Evolutionary conservation across 2,113 vertebrate genomes (phyloP).

Genomic region (Holacanthus passer): DNA sequence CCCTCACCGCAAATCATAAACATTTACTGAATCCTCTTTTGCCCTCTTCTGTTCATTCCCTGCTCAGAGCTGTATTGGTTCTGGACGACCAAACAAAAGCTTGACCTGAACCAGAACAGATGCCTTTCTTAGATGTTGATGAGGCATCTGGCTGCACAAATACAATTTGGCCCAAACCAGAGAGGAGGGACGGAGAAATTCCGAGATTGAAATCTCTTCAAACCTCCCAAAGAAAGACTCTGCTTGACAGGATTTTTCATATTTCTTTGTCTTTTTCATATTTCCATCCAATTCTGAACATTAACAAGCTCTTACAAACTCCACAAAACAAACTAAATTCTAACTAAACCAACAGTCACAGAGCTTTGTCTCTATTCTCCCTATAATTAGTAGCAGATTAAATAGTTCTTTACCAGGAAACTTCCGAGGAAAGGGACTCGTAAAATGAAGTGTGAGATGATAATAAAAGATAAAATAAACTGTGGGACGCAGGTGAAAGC

Average conservation of each 20-base stretch:
- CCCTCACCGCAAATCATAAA: slow-evolving; percentile 33
- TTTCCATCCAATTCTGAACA: neutral
- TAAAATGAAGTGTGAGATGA: neutral
- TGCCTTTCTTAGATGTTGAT: slow-evolving; percentile 2
- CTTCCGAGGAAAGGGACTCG: neutral
- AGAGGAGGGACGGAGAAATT: neutral
- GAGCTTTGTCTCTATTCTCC: slow-evolving; percentile 4
- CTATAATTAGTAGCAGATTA: neutral
- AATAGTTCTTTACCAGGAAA: neutral
- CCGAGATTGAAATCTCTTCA: neutral
- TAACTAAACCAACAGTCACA: neutral
- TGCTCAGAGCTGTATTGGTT: slow-evolving; percentile 14
- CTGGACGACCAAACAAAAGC: slow-evolving; percentile 7
- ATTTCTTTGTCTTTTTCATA: neutral
- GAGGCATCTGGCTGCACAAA: slow-evolving; percentile 2
- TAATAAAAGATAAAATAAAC: slow-evolving; percentile 3
- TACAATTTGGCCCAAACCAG: slow-evolving; percentile 11
- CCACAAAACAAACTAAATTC: neutral
- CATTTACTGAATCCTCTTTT: slow-evolving; percentile 38
- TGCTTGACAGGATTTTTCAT: neutral
- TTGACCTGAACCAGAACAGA: slow-evolving; percentile 2
- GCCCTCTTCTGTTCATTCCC: slow-evolving; percentile 6
- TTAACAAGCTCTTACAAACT: neutral
- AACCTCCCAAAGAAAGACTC: neutral
- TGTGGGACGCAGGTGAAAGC: neutral